A percentile compares a stretch with the other conserved stretches of the same genome.
These are phyloP conservation scores for Tonatia bakeri DNA, from an alignment of 2,113 vertebrate genomes.

Conservation along the genomic window DNA sequence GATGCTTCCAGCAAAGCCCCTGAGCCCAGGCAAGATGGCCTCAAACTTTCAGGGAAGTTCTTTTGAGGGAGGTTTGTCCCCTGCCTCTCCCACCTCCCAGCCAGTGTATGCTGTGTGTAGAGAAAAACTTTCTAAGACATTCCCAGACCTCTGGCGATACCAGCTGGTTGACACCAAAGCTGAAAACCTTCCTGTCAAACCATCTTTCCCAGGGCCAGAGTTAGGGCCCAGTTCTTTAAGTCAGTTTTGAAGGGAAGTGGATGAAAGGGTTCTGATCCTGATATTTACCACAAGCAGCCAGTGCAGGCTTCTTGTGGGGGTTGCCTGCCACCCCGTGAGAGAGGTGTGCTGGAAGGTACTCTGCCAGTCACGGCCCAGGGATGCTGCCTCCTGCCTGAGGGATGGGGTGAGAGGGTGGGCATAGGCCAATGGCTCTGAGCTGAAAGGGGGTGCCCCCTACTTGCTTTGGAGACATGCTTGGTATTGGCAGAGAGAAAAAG, in stretches of 20 bases:
- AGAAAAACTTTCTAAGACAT: not conserved
- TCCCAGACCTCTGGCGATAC: not conserved
- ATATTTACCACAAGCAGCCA: not conserved
- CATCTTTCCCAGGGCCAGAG: not conserved
- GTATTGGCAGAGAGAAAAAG: not conserved
- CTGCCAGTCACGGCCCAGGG: not conserved
- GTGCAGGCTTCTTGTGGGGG: not conserved
- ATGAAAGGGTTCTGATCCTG: not conserved
- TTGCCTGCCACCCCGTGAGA: not conserved
- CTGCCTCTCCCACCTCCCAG: not conserved
- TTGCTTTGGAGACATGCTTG: not conserved
- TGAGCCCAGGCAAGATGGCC: not conserved
- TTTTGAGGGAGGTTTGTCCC: not conserved
- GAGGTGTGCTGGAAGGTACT: not conserved
- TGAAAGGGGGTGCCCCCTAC: not conserved
- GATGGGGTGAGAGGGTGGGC: not conserved
- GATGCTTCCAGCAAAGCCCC: not conserved
- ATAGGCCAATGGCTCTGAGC: not conserved
- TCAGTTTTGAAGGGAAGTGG: not conserved
- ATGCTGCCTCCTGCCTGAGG: not conserved
- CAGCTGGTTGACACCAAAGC: not conserved
- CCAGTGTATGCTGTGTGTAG: fast-evolving
- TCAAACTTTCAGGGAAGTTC: not conserved
- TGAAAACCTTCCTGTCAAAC: not conserved
- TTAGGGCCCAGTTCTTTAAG: not conserved